Evolutionary conservation across 2,113 vertebrate genomes (phyloP).

Genomic region (Aspidoscelis tigris): DNA sequence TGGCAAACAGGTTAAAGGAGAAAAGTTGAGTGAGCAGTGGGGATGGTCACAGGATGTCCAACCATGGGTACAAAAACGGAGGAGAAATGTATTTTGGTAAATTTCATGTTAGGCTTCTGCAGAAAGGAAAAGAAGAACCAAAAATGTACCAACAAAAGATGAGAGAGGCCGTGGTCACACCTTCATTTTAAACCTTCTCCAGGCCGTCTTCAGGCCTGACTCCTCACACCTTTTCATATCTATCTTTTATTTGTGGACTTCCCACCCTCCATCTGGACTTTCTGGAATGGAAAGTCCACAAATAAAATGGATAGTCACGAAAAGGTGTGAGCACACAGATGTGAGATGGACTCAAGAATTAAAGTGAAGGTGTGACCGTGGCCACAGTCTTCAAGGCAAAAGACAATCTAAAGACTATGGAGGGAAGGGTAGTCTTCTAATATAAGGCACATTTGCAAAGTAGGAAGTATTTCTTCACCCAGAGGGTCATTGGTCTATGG

Average conservation of each 20-base stretch:
- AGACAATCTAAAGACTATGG: background rate
- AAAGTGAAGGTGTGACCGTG: too few species aligned
- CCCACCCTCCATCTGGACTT: too few species aligned
- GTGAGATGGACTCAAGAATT: too few species aligned
- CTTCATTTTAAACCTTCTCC: too few species aligned
- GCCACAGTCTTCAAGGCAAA: background rate
- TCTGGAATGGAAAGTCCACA: too few species aligned
- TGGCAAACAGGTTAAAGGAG: conserved; percentile 30
- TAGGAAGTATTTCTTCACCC: too few species aligned
- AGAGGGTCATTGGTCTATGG: too few species aligned
- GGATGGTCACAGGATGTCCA: conserved; percentile 41
- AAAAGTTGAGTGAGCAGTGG: conserved; percentile 49
- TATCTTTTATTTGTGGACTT: too few species aligned
- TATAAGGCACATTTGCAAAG: background rate
- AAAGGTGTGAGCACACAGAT: too few species aligned
- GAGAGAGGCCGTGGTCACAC: background rate
- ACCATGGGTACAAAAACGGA: conserved; percentile 40
- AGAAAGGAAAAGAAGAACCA: background rate
- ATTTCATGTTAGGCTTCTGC: background rate
- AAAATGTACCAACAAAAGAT: background rate
- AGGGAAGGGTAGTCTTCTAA: background rate
- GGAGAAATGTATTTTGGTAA: background rate
- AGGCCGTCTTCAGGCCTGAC: too few species aligned
- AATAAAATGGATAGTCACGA: too few species aligned
- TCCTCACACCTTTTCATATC: too few species aligned